Conservation (phyloP, 2,888 invertebrate genomes). For the Andrena fulva region DNA sequence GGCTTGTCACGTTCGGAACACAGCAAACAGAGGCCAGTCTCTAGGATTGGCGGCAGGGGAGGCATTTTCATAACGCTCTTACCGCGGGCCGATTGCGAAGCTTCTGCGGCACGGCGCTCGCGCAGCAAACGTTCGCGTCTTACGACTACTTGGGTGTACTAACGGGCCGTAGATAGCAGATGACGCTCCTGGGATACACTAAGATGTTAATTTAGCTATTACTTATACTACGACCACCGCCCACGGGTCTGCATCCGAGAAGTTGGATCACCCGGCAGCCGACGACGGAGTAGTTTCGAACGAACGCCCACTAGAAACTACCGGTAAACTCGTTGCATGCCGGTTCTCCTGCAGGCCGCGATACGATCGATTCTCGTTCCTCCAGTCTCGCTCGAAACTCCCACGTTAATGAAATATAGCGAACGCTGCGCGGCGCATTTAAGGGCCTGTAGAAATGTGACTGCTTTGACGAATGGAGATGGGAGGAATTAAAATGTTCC, state of each 20-base stretch:
- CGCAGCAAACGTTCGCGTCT: slow-evolving; percentile 50
- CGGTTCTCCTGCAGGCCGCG: slow-evolving; percentile 26
- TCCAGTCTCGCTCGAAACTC: neutral
- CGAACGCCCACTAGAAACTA: slow-evolving; percentile 53
- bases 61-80: slow-evolving; percentile 53
- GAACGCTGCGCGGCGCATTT: slow-evolving; percentile 20
- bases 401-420: slow-evolving; percentile 34
- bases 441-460: slow-evolving; percentile 45
- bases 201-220: slow-evolving; percentile 84
- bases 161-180: slow-evolving; percentile 81
- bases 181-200: slow-evolving; percentile 82
- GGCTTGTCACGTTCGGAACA: neutral
- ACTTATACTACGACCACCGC: slow-evolving; percentile 78
- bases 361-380: slow-evolving; percentile 56
- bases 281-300: slow-evolving; percentile 59
- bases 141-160: slow-evolving; percentile 51
- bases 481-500: slow-evolving; percentile 23
- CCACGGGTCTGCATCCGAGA: slow-evolving; percentile 71
- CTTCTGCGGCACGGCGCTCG: slow-evolving; percentile 8
- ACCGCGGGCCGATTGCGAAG: slow-evolving; percentile 10
- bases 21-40: neutral
- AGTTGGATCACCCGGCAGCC: slow-evolving; percentile 62
- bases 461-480: slow-evolving; percentile 46
- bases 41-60: slow-evolving; percentile 23
- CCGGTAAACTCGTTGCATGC: slow-evolving; percentile 57